These are phyloP conservation scores for Archips crataeganus DNA, from an alignment of 2,888 invertebrate genomes.

Conservation along the genomic window DNA sequence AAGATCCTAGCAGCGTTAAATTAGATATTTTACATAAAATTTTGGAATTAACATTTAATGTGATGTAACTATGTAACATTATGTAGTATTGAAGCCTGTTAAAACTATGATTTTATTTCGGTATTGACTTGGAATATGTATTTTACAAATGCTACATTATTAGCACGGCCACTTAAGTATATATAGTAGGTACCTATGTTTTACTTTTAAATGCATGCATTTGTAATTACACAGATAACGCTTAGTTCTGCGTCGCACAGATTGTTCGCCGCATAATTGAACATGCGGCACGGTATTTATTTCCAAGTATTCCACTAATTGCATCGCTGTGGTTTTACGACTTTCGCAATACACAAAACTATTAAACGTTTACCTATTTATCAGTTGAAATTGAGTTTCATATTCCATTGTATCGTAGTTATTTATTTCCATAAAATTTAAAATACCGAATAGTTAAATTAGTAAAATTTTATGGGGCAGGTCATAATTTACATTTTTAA, in stretches of 20 bases:
- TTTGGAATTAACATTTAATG: no score
- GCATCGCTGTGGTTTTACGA: conserved; percentile 32
- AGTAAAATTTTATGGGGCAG: not conserved
- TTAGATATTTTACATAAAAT: no score
- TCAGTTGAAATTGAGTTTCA: not conserved
- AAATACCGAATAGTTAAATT: not conserved
- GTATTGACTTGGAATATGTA: not conserved
- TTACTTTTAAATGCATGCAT: conserved; percentile 19
- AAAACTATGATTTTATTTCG: not conserved
- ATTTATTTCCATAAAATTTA: not conserved
- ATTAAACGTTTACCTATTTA: not conserved
- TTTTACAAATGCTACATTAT: not conserved
- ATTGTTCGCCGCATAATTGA: conserved; percentile 20
- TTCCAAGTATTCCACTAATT: conserved; percentile 35
- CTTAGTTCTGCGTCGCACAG: conserved; percentile 19
- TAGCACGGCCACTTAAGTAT: no score
- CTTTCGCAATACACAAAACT: conserved; percentile 30
- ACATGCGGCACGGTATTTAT: conserved; percentile 21
- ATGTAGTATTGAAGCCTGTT: not conserved
- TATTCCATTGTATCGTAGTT: not conserved
- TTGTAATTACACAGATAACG: conserved; percentile 27
- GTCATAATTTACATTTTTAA: not conserved
- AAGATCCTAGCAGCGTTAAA: no score
- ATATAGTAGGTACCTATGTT: not conserved
- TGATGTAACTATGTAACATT: no score